Evolutionary conservation across 2,113 vertebrate genomes (phyloP).

Genomic region (Corythornis cristatus): DNA sequence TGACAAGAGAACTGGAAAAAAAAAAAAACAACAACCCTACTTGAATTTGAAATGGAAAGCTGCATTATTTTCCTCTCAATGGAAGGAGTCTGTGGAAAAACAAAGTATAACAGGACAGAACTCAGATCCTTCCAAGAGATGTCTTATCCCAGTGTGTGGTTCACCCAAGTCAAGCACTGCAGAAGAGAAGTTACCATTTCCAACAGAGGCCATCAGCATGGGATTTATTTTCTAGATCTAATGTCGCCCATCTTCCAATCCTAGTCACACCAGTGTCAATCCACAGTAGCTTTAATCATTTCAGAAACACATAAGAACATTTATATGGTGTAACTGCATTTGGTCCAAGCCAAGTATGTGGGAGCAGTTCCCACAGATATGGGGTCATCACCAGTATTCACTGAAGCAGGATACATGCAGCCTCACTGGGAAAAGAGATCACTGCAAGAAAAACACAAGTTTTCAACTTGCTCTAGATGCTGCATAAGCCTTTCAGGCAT

Average conservation of each 20-base stretch:
- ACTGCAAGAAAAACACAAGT: fast-evolving
- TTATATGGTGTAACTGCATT: neutral
- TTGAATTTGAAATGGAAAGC: neutral
- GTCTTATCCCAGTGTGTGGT: neutral
- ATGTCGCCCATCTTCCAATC: neutral
- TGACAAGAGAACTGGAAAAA: neutral
- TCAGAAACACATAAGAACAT: neutral
- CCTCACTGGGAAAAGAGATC: neutral
- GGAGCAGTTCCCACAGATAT: fast-evolving
- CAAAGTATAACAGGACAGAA: neutral
- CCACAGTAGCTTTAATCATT: neutral
- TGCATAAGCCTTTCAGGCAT: neutral
- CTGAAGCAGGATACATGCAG: fast-evolving
- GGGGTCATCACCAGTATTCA: neutral
- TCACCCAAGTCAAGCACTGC: neutral
- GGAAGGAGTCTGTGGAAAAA: neutral
- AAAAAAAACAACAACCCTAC: neutral
- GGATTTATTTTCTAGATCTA: neutral
- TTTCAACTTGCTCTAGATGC: neutral
- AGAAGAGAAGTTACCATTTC: neutral
- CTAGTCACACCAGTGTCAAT: neutral
- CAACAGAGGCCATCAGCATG: neutral
- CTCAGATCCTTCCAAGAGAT: neutral
- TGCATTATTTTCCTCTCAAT: neutral
- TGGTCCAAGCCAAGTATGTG: fast-evolving